Percentiles rank a stretch among this genome's conserved stretches.
These are phyloP conservation scores for Copidosoma floridanum DNA, from an alignment of 1,140 invertebrate genomes.

Conservation along the genomic window DNA sequence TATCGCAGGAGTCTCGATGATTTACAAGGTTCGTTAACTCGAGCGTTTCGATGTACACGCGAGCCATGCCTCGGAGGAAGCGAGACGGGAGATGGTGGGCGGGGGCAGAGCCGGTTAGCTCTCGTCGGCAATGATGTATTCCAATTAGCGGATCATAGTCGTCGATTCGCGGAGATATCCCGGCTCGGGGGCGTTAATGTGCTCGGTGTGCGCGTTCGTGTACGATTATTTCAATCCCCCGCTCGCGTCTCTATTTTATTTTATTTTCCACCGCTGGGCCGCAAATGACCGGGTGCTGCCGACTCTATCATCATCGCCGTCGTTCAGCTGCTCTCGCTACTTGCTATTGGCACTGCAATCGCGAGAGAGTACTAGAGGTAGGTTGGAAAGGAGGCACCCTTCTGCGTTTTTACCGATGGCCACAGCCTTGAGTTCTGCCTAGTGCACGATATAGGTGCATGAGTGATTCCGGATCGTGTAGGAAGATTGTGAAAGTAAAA, in stretches of 20 bases:
- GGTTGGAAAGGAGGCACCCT: too few species aligned
- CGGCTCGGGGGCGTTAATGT: too few species aligned
- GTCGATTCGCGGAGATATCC: conserved; percentile 19
- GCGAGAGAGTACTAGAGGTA: conserved; percentile 13
- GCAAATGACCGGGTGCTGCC: conserved; percentile 23
- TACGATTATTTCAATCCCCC: conserved; percentile 17
- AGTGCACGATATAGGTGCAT: too few species aligned
- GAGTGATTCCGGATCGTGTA: too few species aligned
- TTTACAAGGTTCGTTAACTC: conserved; percentile 12
- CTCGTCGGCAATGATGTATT: too few species aligned
- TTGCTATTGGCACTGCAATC: conserved; percentile 27
- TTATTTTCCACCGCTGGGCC: not conserved
- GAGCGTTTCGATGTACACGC: not conserved
- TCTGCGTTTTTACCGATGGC: too few species aligned
- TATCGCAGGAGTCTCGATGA: conserved; percentile 9
- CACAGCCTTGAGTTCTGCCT: too few species aligned
- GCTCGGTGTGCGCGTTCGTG: not conserved
- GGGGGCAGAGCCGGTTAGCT: too few species aligned
- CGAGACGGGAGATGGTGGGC: too few species aligned
- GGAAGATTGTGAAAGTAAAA: too few species aligned
- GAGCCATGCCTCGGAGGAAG: too few species aligned
- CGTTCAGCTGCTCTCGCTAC: conserved; percentile 5
- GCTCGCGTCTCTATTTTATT: not conserved
- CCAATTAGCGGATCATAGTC: conserved; percentile 38
- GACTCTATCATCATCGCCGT: conserved; percentile 32